Evolutionary conservation across 2,888 invertebrate species (phyloP).

Genomic region (Thera obeliscata): DNA sequence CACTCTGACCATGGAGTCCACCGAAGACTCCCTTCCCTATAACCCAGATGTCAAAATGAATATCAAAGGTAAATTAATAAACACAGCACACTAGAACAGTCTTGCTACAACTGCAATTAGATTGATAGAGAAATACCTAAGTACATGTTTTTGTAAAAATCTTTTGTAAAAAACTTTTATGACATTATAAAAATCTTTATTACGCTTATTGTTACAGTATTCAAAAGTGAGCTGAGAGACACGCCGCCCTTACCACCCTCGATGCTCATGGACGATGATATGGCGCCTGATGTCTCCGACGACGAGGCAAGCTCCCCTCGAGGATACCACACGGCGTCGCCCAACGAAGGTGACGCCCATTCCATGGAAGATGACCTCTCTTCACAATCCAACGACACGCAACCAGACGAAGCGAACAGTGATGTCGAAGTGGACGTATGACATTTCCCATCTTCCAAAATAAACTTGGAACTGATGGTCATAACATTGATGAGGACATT

Average conservation of each 20-base stretch:
- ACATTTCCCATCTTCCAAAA: conserved; percentile 64
- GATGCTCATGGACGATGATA: conserved; percentile 82
- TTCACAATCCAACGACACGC: conserved; percentile 60
- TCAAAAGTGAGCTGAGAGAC: conserved; percentile 77
- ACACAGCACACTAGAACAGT: too few species aligned
- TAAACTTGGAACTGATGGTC: conserved; percentile 57
- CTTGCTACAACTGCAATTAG: too few species aligned
- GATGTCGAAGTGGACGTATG: conserved; percentile 80
- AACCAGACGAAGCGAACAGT: conserved; percentile 60
- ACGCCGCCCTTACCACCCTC: conserved; percentile 79
- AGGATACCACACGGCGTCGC: conserved; percentile 61
- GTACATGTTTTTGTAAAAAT: too few species aligned
- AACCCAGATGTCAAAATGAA: conserved; percentile 72
- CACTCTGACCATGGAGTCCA: conserved; percentile 74
- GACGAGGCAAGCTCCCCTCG: conserved; percentile 72
- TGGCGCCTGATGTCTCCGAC: conserved; percentile 57
- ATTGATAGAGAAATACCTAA: too few species aligned
- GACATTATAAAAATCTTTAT: too few species aligned
- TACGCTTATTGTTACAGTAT: conserved; percentile 61
- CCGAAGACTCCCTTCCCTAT: conserved; percentile 76
- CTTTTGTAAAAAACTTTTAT: too few species aligned
- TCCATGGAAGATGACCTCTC: conserved; percentile 45
- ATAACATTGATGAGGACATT: conserved; percentile 39
- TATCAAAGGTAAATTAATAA: conserved; percentile 68
- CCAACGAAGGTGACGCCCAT: conserved; percentile 39